Evolutionary conservation across 2,888 invertebrate genomes (phyloP).

Genomic region (Cataglyphis livida): DNA sequence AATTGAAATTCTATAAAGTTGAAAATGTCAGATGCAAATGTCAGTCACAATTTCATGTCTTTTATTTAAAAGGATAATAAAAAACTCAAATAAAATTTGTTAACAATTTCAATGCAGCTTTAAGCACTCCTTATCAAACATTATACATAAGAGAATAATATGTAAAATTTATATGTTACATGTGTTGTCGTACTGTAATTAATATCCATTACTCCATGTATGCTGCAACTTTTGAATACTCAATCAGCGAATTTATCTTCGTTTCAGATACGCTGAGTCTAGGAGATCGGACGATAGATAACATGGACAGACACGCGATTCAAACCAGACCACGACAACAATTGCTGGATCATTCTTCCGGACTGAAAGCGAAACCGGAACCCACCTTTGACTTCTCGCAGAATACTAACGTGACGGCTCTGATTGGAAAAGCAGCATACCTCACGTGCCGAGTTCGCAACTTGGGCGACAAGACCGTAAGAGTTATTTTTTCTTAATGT

Average conservation of each 20-base stretch:
- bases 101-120: neutral
- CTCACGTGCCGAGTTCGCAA: conserved; percentile 84
- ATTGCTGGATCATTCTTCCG: conserved; percentile 79
- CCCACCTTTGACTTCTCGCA: conserved; percentile 83
- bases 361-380: conserved; percentile 81
- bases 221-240: conserved; percentile 24
- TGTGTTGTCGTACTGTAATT: neutral
- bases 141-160: neutral
- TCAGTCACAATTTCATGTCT: neutral
- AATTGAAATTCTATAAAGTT: neutral
- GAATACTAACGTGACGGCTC: conserved; percentile 83
- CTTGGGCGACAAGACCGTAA: conserved; percentile 84
- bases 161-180: conserved; percentile 13
- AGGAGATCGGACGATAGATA: conserved; percentile 82
- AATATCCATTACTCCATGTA: conserved; percentile 22
- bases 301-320: conserved; percentile 80
- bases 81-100: neutral
- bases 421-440: conserved; percentile 84
- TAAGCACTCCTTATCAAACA: neutral
- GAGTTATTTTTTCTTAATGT: conserved; percentile 36
- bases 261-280: conserved; percentile 84
- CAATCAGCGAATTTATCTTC: conserved; percentile 49
- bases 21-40: neutral
- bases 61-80: conserved; percentile 1
- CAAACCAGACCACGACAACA: conserved; percentile 83